Evolutionary conservation across 2,113 vertebrate genomes (phyloP).

Genomic region (Pelecanus crispus): DNA sequence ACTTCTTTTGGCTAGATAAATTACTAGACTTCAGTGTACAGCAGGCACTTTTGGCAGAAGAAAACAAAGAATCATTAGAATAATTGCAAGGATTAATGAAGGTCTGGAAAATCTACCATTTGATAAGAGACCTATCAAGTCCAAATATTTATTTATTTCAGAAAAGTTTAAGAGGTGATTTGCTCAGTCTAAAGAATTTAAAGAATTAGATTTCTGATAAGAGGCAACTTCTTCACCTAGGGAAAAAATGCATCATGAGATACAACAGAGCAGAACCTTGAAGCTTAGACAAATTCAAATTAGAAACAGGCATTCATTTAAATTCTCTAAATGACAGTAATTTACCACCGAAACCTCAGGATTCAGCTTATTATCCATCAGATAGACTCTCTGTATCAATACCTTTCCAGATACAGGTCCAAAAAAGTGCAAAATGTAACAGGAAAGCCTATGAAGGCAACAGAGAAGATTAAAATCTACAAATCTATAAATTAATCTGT

Average conservation of each 20-base stretch:
- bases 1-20: neutral
- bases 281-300: neutral
- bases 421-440: neutral
- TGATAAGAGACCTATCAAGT: neutral
- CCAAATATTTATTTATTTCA: neutral
- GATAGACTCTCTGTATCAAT: neutral
- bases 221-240: neutral
- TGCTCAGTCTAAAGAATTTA: neutral
- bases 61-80: neutral
- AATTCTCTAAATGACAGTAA: neutral
- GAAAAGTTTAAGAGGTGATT: neutral
- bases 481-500: neutral
- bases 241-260: neutral
- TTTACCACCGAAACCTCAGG: neutral
- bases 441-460: neutral
- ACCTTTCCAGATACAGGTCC: neutral
- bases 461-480: neutral
- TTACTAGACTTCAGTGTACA: neutral
- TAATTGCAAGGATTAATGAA: neutral
- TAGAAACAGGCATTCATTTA: neutral
- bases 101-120: neutral
- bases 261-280: neutral
- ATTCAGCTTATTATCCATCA: neutral
- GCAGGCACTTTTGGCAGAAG: neutral
- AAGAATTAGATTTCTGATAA: neutral